Percentiles rank a stretch among this genome's conserved stretches.
phyloP scores from a whole-genome alignment of 1,140 invertebrate species.

The Calosoma granatense region DNA sequence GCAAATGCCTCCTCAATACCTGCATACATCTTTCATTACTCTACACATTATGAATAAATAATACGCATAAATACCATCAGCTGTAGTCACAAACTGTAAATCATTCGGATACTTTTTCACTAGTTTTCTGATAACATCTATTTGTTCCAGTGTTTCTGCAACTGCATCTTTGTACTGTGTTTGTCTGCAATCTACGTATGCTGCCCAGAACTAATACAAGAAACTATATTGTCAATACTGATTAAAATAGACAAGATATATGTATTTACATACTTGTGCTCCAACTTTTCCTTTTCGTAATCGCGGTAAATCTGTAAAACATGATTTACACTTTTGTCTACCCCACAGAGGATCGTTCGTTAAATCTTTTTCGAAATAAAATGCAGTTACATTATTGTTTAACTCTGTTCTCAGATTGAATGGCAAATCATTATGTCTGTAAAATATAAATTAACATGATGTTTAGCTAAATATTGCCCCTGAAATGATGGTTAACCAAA shows the following conservation, averaged over 20 bases:
- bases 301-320: slow-evolving; percentile 46
- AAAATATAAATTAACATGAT: slow-evolving; percentile 12
- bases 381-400: slow-evolving; percentile 40
- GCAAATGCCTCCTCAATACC: slow-evolving; percentile 45
- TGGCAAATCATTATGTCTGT: slow-evolving; percentile 52
- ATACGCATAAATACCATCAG: slow-evolving; percentile 28
- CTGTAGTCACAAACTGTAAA: slow-evolving; percentile 44
- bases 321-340: slow-evolving; percentile 22
- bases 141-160: slow-evolving; percentile 63
- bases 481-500: no score
- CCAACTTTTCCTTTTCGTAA: slow-evolving; percentile 45
- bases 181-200: slow-evolving; percentile 45
- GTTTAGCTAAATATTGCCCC: no score
- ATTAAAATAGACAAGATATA: neutral
- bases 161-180: slow-evolving; percentile 63
- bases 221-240: neutral
- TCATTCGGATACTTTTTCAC: slow-evolving; percentile 50
- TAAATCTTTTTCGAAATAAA: slow-evolving; percentile 39
- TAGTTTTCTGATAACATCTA: slow-evolving; percentile 69
- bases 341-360: slow-evolving; percentile 35
- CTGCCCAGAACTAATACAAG: slow-evolving; percentile 37
- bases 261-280: slow-evolving; percentile 40
- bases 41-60: slow-evolving; percentile 21
- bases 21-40: slow-evolving; percentile 23
- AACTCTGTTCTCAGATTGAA: slow-evolving; percentile 37